A percentile compares a stretch with the other conserved stretches of the same genome.
phyloP scores from a whole-genome alignment of 2,888 invertebrate species.

The Odontocerum albicorne region DNA sequence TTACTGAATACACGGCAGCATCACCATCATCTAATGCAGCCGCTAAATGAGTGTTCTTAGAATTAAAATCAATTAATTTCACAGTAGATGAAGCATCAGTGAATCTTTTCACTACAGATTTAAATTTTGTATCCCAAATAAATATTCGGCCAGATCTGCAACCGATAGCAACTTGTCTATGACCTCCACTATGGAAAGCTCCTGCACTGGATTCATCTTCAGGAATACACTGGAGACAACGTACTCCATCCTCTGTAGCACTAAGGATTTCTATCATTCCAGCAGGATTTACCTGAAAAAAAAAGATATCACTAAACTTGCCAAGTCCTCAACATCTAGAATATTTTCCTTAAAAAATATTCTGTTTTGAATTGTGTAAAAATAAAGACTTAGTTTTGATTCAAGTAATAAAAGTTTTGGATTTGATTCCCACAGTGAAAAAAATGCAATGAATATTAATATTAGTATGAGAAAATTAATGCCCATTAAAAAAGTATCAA shows the following conservation, averaged over 20 bases:
- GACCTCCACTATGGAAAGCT: conserved; percentile 53
- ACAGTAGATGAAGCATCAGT: conserved; percentile 48
- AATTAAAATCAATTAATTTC: conserved; percentile 51
- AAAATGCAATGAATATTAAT: too few relatives aligned
- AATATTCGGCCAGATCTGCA: conserved; percentile 52
- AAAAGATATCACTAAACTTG: too few relatives aligned
- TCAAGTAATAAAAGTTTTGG: too few relatives aligned
- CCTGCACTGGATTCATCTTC: conserved; percentile 54
- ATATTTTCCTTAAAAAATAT: too few relatives aligned
- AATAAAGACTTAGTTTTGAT: not conserved
- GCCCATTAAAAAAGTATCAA: too few relatives aligned
- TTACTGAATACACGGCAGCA: conserved; percentile 55
- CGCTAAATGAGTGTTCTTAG: conserved; percentile 54
- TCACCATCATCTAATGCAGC: conserved; percentile 55
- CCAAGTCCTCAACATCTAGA: too few relatives aligned
- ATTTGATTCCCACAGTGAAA: too few relatives aligned
- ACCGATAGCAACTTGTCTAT: conserved; percentile 52
- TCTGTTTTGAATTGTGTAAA: not conserved
- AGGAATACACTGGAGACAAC: conserved; percentile 53
- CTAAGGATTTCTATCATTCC: conserved; percentile 52
- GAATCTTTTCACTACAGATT: conserved; percentile 52
- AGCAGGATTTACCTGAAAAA: conserved; percentile 52
- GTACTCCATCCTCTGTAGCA: conserved; percentile 50
- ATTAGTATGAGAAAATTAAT: too few relatives aligned
- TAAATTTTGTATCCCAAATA: conserved; percentile 56